These are phyloP conservation scores for Podarcis raffonei DNA, from an alignment of 2,113 vertebrate species.

Conservation along the genomic window DNA sequence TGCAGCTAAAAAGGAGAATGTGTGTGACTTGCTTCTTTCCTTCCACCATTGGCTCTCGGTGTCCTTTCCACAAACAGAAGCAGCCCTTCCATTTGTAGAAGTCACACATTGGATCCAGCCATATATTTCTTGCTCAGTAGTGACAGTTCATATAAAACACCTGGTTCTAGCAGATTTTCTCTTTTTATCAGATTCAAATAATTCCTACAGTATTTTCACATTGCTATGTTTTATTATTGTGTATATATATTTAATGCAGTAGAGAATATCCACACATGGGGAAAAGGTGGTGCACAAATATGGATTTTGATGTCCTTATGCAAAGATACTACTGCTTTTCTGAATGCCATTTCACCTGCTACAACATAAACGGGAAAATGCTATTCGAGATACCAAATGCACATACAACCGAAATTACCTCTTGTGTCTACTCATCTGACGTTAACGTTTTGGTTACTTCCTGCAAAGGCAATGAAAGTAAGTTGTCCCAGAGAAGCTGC, in stretches of 20 bases:
- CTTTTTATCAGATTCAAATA: not conserved
- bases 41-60: not conserved
- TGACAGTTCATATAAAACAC: not conserved
- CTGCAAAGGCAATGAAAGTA: constrained; percentile 29
- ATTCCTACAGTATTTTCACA: not conserved
- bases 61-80: not conserved
- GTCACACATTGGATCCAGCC: not conserved
- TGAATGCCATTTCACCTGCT: constrained; percentile 39
- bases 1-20: not conserved
- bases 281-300: constrained; percentile 41
- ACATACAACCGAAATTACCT: not conserved
- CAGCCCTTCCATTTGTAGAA: not conserved
- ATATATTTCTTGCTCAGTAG: not conserved
- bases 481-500: not conserved
- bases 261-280: constrained; percentile 8
- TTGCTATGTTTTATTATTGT: not conserved
- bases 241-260: constrained; percentile 10
- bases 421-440: constrained; percentile 14
- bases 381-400: constrained; percentile 20
- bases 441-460: constrained; percentile 27
- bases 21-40: not conserved
- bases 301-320: constrained; percentile 29
- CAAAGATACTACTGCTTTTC: constrained; percentile 36
- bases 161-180: not conserved
- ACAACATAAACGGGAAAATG: constrained; percentile 13